Percentiles rank a stretch among this genome's conserved stretches.
Evolutionary conservation across 2,797 vertebrate genomes (phyloP).

Genomic region (Myiotriccus ornatus): DNA sequence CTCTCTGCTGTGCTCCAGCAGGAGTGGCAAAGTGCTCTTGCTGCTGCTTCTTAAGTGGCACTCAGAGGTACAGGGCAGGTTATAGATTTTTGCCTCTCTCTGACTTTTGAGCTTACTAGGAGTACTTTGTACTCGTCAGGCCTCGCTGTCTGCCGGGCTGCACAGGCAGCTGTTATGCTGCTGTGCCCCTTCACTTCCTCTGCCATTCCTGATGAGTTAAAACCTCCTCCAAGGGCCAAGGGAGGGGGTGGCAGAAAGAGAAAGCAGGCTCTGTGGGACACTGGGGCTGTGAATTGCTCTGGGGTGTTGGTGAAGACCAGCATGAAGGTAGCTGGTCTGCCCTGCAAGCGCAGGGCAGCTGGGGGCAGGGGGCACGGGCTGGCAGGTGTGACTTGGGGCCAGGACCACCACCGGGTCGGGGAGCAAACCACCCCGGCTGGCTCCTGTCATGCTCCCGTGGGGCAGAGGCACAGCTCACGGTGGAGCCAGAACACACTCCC

Average conservation of each 20-base stretch:
- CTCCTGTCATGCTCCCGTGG: accelerated
- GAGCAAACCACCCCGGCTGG: neutral
- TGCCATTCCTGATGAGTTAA: neutral
- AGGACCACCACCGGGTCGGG: neutral
- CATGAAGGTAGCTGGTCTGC: slow-evolving; percentile 25
- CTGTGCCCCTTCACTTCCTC: slow-evolving; percentile 11
- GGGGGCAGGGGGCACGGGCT: neutral
- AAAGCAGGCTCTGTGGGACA: neutral
- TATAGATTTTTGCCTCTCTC: neutral
- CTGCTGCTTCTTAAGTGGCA: neutral
- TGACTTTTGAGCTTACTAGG: neutral
- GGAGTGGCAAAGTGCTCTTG: neutral
- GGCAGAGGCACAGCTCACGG: neutral
- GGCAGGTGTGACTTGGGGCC: slow-evolving; percentile 17
- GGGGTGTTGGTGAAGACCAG: slow-evolving; percentile 18
- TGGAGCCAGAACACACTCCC: neutral
- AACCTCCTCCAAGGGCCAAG: neutral
- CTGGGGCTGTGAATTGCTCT: neutral
- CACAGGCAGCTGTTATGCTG: neutral
- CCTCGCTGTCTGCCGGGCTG: neutral
- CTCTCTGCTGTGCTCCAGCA: neutral
- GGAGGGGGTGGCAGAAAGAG: neutral
- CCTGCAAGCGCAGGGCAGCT: neutral
- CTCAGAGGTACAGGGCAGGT: neutral
- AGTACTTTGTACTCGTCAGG: neutral